phyloP scores from a whole-genome alignment of 2,113 vertebrate species.

The Aldabrachelys gigantea region DNA sequence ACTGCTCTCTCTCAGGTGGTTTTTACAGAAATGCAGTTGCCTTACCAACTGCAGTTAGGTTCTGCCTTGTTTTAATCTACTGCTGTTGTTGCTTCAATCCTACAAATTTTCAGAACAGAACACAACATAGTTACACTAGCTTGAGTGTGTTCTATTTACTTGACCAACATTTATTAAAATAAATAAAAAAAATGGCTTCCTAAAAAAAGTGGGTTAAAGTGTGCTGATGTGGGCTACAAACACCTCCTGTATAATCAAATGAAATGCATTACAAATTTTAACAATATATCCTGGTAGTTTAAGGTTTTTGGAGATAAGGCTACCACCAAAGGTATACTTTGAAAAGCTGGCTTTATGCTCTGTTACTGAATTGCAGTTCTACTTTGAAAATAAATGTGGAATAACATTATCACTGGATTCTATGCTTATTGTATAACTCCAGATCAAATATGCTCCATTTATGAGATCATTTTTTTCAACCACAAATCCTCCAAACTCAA shows the following conservation, averaged over 20 bases:
- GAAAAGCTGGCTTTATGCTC: neutral
- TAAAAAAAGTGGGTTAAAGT: constrained; percentile 9
- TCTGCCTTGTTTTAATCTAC: neutral
- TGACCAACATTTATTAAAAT: constrained; percentile 7
- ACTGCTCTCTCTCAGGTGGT: neutral
- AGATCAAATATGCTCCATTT: neutral
- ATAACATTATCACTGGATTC: neutral
- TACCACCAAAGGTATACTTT: neutral
- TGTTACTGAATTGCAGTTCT: neutral
- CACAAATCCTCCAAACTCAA: neutral
- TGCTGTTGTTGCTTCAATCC: neutral
- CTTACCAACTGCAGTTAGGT: neutral
- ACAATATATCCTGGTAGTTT: neutral
- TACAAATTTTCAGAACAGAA: neutral
- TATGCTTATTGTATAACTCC: neutral
- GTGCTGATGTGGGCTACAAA: neutral
- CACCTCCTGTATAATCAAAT: neutral
- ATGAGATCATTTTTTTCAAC: neutral
- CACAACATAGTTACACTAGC: neutral
- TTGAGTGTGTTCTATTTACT: neutral
- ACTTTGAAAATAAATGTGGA: neutral
- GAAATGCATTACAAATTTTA: neutral
- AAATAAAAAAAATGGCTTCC: neutral
- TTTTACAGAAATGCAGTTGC: neutral
- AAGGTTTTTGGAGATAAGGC: constrained; percentile 16